Evolutionary conservation across 2,797 vertebrate species (phyloP).

Genomic region (Lepus oiostolus): DNA sequence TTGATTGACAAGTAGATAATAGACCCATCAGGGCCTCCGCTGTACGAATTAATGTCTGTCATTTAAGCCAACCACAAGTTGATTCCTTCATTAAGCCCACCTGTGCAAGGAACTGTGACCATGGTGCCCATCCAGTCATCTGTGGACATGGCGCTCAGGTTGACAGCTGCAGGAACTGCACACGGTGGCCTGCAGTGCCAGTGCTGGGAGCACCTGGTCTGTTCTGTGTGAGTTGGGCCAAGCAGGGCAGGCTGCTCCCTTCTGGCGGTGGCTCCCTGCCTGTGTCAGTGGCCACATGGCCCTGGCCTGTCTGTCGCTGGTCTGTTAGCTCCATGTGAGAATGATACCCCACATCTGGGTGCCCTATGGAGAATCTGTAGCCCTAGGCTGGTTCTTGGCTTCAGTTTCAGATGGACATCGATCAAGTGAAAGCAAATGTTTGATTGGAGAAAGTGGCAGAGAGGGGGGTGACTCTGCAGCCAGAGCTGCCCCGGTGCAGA

Average conservation of each 20-base stretch:
- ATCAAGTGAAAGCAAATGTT: too few relatives aligned
- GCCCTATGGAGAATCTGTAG: too few relatives aligned
- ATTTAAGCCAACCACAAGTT: conserved; percentile 50
- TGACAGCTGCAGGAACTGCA: not conserved
- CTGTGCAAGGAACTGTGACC: conserved; percentile 33
- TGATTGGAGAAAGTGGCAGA: too few relatives aligned
- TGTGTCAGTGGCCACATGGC: not conserved
- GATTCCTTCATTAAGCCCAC: not conserved
- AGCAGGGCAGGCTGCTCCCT: not conserved
- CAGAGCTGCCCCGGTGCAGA: too few relatives aligned
- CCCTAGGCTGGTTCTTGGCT: too few relatives aligned
- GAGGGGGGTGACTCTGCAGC: too few relatives aligned
- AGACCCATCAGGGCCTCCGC: not conserved
- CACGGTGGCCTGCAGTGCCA: not conserved
- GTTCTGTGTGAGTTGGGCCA: rapidly evolving
- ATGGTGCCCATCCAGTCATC: conserved; percentile 14
- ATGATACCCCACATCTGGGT: not conserved
- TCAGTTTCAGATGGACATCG: too few relatives aligned
- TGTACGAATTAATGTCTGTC: conserved; percentile 20
- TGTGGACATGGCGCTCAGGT: conserved; percentile 45
- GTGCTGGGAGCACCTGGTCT: not conserved
- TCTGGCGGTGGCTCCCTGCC: not conserved
- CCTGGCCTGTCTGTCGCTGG: not conserved
- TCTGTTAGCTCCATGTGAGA: not conserved
- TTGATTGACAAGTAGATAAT: conserved; percentile 29